A percentile compares a stretch with the other conserved stretches of the same genome.
Evolutionary conservation across 2,113 vertebrate genomes (phyloP).

Genomic region (Microcebus lehilahytsara): DNA sequence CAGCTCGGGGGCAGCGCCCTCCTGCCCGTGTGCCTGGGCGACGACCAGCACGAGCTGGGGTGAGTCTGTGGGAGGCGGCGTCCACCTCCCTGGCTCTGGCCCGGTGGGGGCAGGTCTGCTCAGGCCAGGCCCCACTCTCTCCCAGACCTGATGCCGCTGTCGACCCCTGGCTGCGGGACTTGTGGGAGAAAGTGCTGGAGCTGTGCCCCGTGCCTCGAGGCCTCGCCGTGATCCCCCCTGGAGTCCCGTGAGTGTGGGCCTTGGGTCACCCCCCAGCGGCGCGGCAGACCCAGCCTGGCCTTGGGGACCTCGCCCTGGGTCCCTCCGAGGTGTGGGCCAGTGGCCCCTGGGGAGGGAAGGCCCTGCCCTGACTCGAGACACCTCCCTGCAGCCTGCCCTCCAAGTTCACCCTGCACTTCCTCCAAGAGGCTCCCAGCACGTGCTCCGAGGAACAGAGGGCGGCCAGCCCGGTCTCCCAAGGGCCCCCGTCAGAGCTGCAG

Average conservation of each 20-base stretch:
- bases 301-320: not conserved
- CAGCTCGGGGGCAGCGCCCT: slow-evolving; percentile 91
- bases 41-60: slow-evolving; percentile 97
- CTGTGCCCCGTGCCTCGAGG: slow-evolving; percentile 84
- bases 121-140: not conserved
- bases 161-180: slow-evolving; percentile 90
- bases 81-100: not conserved
- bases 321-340: not conserved
- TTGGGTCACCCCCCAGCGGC: rapidly evolving
- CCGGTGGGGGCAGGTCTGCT: rapidly evolving
- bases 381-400: slow-evolving; percentile 87
- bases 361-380: not conserved
- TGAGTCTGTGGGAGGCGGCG: slow-evolving; percentile 69
- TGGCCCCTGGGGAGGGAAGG: not conserved
- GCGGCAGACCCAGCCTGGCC: not conserved
- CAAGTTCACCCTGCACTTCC: slow-evolving; percentile 86
- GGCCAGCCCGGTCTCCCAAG: not conserved
- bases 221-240: slow-evolving; percentile 79
- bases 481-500: slow-evolving; percentile 75
- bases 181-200: slow-evolving; percentile 89
- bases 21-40: slow-evolving; percentile 89
- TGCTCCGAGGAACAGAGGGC: rapidly evolving
- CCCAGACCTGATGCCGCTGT: slow-evolving; percentile 92
- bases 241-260: slow-evolving; percentile 86
- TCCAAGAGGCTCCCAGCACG: slow-evolving; percentile 60